phyloP scores from a whole-genome alignment of 2,888 invertebrate genomes.

The Exocentrus adspersus region DNA sequence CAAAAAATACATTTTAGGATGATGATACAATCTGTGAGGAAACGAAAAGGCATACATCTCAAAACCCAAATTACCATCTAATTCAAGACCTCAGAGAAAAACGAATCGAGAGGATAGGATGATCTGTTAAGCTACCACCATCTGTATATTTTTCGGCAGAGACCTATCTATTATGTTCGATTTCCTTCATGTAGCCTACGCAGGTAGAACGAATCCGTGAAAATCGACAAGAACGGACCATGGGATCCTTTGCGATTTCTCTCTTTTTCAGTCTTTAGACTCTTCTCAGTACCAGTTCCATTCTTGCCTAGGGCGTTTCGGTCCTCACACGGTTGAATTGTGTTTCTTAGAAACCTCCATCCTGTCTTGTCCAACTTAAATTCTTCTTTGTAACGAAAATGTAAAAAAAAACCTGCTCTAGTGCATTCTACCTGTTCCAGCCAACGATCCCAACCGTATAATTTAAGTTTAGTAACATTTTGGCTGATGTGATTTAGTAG shows the following conservation, averaged over 20 bases:
- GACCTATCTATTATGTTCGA: too few species aligned
- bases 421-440: not conserved
- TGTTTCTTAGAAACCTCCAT: not conserved
- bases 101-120: too few species aligned
- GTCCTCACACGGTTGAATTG: not conserved
- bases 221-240: not conserved
- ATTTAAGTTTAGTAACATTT: not conserved
- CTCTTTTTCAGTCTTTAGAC: not conserved
- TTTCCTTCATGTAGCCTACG: too few species aligned
- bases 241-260: not conserved
- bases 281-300: not conserved
- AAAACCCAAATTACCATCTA: too few species aligned
- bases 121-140: too few species aligned
- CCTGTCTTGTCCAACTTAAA: not conserved
- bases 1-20: too few species aligned
- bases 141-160: too few species aligned
- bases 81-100: too few species aligned
- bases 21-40: too few species aligned
- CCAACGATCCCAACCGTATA: not conserved
- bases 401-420: not conserved
- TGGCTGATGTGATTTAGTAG: not conserved
- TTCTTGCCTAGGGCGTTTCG: not conserved
- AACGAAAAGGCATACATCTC: too few species aligned
- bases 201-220: too few species aligned
- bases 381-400: not conserved